Conservation (phyloP, 2,888 invertebrate genomes). For the Scaptomyza polygonia region DNA sequence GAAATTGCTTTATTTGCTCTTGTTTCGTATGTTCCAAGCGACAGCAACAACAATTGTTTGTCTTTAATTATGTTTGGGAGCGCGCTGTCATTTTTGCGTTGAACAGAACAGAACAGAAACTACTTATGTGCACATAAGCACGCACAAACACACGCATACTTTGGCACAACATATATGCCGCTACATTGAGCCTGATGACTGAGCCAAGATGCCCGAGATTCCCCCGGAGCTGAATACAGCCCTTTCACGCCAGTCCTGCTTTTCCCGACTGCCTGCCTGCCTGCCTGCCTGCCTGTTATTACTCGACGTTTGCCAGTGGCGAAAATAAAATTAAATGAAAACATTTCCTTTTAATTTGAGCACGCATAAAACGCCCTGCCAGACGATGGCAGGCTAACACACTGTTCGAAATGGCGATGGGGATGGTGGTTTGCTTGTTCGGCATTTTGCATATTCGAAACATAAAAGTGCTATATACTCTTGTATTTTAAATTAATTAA, state of each 20-base stretch:
- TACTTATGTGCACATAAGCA: constrained; percentile 57
- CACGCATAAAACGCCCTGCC: constrained; percentile 67
- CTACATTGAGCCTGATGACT: constrained; percentile 17
- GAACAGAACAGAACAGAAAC: constrained; percentile 55
- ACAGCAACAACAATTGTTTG: constrained; percentile 68
- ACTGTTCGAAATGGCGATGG: constrained; percentile 3
- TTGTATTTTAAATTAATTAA: constrained; percentile 74
- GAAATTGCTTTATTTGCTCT: constrained; percentile 64
- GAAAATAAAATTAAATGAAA: constrained; percentile 81
- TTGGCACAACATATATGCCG: constrained; percentile 14
- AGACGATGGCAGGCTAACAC: constrained; percentile 44
- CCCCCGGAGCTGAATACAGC: constrained; percentile 19
- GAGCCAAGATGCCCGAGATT: constrained; percentile 32
- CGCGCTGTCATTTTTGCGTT: constrained; percentile 64
- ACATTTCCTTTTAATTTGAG: constrained; percentile 80
- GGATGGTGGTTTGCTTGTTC: not conserved
- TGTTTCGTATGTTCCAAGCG: constrained; percentile 34
- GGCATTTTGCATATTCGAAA: constrained; percentile 52
- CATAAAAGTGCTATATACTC: constrained; percentile 56
- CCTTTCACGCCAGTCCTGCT: not conserved
- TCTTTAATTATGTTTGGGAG: constrained; percentile 79
- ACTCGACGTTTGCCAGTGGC: constrained; percentile 69
- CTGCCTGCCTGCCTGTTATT: constrained; percentile 49
- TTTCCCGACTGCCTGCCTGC: not conserved
- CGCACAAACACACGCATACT: constrained; percentile 1